Evolutionary conservation across 2,797 vertebrate species (phyloP).

Genomic region (Pseudotriccus pelzelni): DNA sequence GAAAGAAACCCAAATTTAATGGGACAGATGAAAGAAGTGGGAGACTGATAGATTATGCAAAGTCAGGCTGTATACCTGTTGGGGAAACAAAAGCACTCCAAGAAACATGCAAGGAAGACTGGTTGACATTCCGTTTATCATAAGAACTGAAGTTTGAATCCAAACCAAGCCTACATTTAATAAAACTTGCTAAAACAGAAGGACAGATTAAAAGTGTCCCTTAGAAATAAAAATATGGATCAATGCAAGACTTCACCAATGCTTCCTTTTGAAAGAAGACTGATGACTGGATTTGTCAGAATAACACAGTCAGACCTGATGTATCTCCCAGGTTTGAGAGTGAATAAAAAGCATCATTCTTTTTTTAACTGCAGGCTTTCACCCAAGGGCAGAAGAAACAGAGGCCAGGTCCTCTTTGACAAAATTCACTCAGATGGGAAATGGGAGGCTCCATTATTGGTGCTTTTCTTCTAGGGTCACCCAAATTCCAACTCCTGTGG

Average conservation of each 20-base stretch:
- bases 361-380: neutral
- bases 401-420: neutral
- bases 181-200: neutral
- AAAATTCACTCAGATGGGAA: neutral
- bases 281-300: neutral
- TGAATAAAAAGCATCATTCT: neutral
- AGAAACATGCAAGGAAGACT: neutral
- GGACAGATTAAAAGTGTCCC: neutral
- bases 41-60: constrained; percentile 31
- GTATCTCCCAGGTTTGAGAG: neutral
- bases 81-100: neutral
- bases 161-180: neutral
- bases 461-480: neutral
- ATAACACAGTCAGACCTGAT: neutral
- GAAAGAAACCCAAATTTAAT: constrained; percentile 54
- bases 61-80: neutral
- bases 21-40: constrained; percentile 39
- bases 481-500: neutral
- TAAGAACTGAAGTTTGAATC: neutral
- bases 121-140: neutral
- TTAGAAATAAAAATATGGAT: neutral
- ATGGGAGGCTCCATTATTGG: neutral
- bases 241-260: neutral
- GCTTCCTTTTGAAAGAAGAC: neutral
- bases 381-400: neutral